Evolutionary conservation across 2,888 invertebrate species (phyloP), one percentile per base, ranked within the genome.

Genomic region (Netelia inedita): DNA sequence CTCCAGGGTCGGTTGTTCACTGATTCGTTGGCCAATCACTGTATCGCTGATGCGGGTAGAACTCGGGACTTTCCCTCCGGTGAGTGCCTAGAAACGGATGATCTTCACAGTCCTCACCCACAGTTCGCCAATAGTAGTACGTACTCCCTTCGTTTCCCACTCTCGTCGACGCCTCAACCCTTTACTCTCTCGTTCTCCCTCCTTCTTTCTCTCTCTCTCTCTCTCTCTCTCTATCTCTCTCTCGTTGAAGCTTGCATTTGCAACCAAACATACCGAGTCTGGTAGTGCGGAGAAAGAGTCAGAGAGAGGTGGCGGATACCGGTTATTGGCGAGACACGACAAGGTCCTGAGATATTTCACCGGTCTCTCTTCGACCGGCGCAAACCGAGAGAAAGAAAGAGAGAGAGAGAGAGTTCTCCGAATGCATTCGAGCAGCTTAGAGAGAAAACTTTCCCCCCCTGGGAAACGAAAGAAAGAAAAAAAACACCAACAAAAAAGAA

Each of bases 281-380:
- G 19, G 55, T 43, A 53, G 63, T 86, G 86, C 85, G 87, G 86
- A 75, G 85, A 82, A 88, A 88, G 87, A 87, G 86, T 74, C 87
- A 88, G 85, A 88, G 85, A 87, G 83, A 83, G 89, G 65, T 72
- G 81, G 83, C 83, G 82, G 76, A 92, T 92, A 92, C 92, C 92
- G 92, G 92, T 92, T 92, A 91, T 92, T 92, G 91, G 91, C 90
- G 89, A 88, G 88, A 87, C 88, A 90, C 72, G 78, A 81, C 74
- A 81, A 71, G 76, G 68, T 81, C 79, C 89, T 90, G 88, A 89
- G 90, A 91, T 91, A 92, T 91, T 92, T 92, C 89, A 89, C 89
- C 88, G 90, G 85, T 71, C 55, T 66, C 68, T 19, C 57, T 73
- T 72, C 72, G 76, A 69, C 53, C 63, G 57, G 79, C 78, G 75